These are phyloP conservation scores for Drosophila suzukii DNA, from an alignment of 1,140 invertebrate genomes.

Conservation along the genomic window DNA sequence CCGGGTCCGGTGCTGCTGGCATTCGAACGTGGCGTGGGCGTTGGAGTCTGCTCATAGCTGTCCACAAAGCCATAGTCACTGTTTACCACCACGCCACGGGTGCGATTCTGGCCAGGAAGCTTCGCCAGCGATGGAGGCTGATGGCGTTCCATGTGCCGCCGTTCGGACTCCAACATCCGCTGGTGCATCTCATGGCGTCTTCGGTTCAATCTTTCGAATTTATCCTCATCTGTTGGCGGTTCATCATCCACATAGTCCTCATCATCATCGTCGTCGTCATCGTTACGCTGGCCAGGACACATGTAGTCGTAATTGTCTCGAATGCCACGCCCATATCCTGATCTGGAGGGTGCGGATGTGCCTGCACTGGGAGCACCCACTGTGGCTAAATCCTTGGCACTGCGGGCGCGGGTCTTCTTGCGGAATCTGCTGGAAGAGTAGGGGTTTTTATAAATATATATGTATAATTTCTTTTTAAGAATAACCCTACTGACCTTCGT, in stretches of 20 bases:
- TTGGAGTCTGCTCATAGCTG: constrained; percentile 80
- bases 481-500: constrained; percentile 52
- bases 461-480: neutral
- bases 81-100: constrained; percentile 62
- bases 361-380: constrained; percentile 12
- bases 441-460: neutral
- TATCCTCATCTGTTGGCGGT: constrained; percentile 81
- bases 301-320: constrained; percentile 82
- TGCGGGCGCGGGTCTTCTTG: constrained; percentile 74
- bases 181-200: constrained; percentile 81
- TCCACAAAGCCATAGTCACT: constrained; percentile 80
- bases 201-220: constrained; percentile 78
- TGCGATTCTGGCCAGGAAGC: constrained; percentile 53
- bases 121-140: constrained; percentile 54
- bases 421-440: constrained; percentile 61
- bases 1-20: constrained; percentile 65
- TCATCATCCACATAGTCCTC: constrained; percentile 80
- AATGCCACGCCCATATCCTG: constrained; percentile 49
- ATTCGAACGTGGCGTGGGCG: constrained; percentile 75
- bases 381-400: constrained; percentile 66
- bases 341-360: constrained; percentile 2
- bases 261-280: constrained; percentile 68
- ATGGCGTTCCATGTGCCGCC: constrained; percentile 65
- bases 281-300: constrained; percentile 44
- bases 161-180: constrained; percentile 78